These are phyloP conservation scores for Campoplex nolae DNA, from an alignment of 2,888 invertebrate species.

Conservation along the genomic window DNA sequence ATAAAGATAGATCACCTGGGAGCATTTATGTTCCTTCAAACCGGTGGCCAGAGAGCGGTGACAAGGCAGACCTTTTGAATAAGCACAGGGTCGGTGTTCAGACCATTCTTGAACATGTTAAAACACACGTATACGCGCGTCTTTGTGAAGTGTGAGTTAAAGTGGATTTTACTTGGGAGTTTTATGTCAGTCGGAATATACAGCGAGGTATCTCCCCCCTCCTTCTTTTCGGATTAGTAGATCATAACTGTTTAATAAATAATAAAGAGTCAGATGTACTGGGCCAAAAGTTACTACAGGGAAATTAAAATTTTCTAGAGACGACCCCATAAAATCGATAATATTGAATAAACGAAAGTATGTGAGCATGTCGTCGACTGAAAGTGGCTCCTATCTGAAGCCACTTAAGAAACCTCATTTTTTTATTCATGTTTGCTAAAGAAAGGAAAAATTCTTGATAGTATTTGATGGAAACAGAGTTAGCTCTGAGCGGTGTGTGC, in stretches of 20 bases:
- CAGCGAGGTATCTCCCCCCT: too few species aligned
- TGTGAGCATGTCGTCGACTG: too few species aligned
- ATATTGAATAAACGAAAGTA: constrained; percentile 29
- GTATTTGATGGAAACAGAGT: neutral
- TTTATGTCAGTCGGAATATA: too few species aligned
- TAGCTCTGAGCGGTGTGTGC: neutral
- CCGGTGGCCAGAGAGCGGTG: too few species aligned
- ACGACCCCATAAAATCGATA: neutral
- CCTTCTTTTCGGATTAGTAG: neutral
- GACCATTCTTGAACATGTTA: neutral
- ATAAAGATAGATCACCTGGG: too few species aligned
- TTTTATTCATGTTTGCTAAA: neutral
- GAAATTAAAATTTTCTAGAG: constrained; percentile 35
- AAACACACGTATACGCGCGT: neutral
- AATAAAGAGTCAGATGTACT: neutral
- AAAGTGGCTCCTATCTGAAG: too few species aligned
- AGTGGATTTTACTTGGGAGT: too few species aligned
- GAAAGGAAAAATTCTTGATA: neutral
- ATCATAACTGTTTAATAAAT: neutral
- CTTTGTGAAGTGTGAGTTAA: too few species aligned
- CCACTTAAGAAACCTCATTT: constrained; percentile 9
- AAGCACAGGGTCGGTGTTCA: neutral
- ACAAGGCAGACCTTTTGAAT: neutral
- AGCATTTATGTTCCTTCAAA: too few species aligned
- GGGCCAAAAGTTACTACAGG: neutral